These are phyloP conservation scores for Nothobranchius furzeri DNA, from an alignment of 2,113 vertebrate species.

Conservation along the genomic window DNA sequence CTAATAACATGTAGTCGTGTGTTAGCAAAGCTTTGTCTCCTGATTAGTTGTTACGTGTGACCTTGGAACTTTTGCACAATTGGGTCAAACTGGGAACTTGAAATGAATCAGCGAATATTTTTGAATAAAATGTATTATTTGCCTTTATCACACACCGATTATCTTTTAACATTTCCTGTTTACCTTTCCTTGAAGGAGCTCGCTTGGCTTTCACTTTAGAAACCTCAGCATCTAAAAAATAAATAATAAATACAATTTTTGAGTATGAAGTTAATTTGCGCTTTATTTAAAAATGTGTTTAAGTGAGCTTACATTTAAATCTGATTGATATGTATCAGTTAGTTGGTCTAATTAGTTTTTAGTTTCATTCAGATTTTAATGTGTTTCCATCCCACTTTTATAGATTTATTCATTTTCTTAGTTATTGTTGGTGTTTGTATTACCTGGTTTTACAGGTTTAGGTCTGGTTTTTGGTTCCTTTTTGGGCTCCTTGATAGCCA, in stretches of 20 bases:
- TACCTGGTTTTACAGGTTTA: conserved; percentile 53
- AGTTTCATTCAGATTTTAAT: too few species aligned
- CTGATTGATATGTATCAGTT: too few species aligned
- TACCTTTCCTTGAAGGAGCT: conserved; percentile 32
- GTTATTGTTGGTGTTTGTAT: neutral
- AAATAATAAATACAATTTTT: neutral
- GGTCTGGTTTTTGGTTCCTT: conserved; percentile 39
- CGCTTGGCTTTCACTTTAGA: conserved; percentile 46
- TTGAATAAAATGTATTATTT: neutral
- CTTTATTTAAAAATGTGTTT: neutral
- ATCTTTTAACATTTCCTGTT: too few species aligned
- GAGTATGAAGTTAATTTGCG: neutral
- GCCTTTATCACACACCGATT: conserved; percentile 8
- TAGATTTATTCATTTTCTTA: neutral
- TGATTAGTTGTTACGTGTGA: too few species aligned
- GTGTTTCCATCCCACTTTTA: too few species aligned
- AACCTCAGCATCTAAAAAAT: conserved; percentile 3
- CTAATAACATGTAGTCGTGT: too few species aligned
- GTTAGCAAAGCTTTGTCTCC: too few species aligned
- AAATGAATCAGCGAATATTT: too few species aligned
- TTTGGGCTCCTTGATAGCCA: conserved; percentile 23
- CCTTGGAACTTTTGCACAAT: too few species aligned
- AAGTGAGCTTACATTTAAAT: neutral
- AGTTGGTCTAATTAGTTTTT: too few species aligned
- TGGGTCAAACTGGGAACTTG: neutral